phyloP scores from a whole-genome alignment of 2,888 invertebrate genomes.

The Lordiphosa andalusiaca region DNA sequence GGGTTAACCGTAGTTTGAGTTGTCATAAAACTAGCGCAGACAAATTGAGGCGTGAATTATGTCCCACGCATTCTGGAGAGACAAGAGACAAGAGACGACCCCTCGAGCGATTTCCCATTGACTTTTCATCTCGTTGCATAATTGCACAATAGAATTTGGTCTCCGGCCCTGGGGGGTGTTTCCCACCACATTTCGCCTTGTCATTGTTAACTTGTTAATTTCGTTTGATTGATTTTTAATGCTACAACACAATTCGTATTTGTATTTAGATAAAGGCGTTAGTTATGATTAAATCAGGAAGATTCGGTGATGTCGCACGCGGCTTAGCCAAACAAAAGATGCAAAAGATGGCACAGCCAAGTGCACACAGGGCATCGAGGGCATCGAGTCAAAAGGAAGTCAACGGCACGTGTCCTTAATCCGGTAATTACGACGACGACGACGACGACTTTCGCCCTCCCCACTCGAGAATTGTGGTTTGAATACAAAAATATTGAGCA shows the following conservation, averaged over 20 bases:
- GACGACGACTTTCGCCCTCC: constrained; percentile 9
- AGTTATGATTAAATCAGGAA: constrained; percentile 70
- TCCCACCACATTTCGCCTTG: constrained; percentile 34
- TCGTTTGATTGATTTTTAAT: constrained; percentile 76
- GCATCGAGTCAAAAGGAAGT: constrained; percentile 68
- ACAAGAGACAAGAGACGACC: neutral
- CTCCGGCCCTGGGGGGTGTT: constrained; percentile 7
- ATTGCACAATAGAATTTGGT: constrained; percentile 56
- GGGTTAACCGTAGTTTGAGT: constrained; percentile 42
- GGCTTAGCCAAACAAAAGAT: constrained; percentile 60
- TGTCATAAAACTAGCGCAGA: constrained; percentile 54
- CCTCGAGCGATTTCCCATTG: constrained; percentile 27
- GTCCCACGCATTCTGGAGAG: constrained; percentile 6
- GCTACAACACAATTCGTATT: constrained; percentile 51
- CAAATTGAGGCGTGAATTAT: constrained; percentile 50
- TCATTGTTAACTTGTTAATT: constrained; percentile 76
- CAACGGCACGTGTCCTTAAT: constrained; percentile 71
- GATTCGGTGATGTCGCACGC: constrained; percentile 54
- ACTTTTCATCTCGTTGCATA: constrained; percentile 46
- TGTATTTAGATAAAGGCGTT: constrained; percentile 43
- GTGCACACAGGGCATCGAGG: constrained; percentile 38
- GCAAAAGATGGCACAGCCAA: constrained; percentile 38
- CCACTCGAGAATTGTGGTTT: constrained; percentile 42
- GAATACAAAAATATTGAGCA: constrained; percentile 28
- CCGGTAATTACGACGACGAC: constrained; percentile 63